A percentile compares a stretch with the other conserved stretches of the same genome.
These are phyloP conservation scores for Lagria hirta DNA, from an alignment of 2,888 invertebrate species.

Conservation along the genomic window DNA sequence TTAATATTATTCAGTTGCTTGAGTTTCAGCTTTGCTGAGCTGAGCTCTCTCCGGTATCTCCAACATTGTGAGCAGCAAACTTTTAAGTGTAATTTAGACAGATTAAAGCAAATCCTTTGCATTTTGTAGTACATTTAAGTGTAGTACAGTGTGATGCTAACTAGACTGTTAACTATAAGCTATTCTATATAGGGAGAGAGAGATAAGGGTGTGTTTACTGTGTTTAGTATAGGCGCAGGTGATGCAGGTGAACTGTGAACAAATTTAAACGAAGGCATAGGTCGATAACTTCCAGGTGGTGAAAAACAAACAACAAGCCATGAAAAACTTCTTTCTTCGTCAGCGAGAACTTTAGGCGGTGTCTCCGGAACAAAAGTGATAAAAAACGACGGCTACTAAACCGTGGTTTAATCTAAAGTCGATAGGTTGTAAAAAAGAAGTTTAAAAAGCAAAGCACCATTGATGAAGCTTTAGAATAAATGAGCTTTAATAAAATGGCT, in stretches of 20 bases:
- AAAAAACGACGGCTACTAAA: constrained; percentile 23
- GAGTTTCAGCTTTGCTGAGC: too few species aligned
- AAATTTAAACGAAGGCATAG: constrained; percentile 1
- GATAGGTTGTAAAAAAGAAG: constrained; percentile 36
- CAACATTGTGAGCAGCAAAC: not conserved
- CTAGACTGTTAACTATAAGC: constrained; percentile 20
- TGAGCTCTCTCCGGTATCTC: not conserved
- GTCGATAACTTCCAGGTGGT: constrained; percentile 13
- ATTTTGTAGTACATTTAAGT: constrained; percentile 12
- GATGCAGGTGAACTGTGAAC: constrained; percentile 7
- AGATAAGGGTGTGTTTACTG: too few species aligned
- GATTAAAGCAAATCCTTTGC: constrained; percentile 15
- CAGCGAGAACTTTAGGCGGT: too few species aligned
- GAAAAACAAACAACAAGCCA: constrained; percentile 12
- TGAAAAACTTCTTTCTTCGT: too few species aligned
- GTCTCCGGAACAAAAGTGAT: constrained; percentile 10
- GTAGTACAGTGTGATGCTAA: constrained; percentile 15
- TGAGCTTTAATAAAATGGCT: constrained; percentile 46
- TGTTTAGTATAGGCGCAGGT: constrained; percentile 3
- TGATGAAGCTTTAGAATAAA: constrained; percentile 45
- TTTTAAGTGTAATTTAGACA: constrained; percentile 14
- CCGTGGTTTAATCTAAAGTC: constrained; percentile 35
- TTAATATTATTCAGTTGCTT: too few species aligned
- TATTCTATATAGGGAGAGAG: constrained; percentile 3
- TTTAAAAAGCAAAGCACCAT: constrained; percentile 33